A percentile compares a stretch with the other conserved stretches of the same genome.
Conservation (phyloP, 92 coral and sea anemone genomes). For the Porites rus region DNA sequence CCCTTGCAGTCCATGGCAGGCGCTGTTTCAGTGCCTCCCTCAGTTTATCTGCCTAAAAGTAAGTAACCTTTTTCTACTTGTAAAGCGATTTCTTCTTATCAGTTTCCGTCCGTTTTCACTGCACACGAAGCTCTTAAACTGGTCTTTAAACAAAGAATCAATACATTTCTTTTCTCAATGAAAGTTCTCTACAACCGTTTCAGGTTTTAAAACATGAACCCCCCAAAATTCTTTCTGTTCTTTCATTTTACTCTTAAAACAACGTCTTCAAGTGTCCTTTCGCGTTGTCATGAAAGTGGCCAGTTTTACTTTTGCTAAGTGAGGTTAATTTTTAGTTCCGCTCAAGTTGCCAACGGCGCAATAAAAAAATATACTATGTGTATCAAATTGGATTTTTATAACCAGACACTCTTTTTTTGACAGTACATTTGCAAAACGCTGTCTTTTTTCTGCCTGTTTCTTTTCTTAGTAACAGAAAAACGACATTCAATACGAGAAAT, state of each 20-base stretch:
- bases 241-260: too few species aligned
- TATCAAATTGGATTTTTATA: not conserved
- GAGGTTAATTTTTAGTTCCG: too few species aligned
- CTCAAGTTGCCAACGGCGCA: not conserved
- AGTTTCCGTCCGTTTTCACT: too few species aligned
- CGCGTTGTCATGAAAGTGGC: not conserved
- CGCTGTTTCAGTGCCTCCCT: slow-evolving; percentile 72
- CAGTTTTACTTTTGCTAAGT: not conserved
- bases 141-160: not conserved
- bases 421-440: not conserved
- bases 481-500: not conserved
- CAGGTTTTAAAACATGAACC: too few species aligned
- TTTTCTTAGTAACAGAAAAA: not conserved
- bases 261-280: not conserved
- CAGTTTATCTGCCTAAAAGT: slow-evolving; percentile 89
- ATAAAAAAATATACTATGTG: not conserved
- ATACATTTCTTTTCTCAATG: not conserved
- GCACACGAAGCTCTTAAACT: too few species aligned
- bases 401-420: not conserved
- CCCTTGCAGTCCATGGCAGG: slow-evolving; percentile 80
- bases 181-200: not conserved
- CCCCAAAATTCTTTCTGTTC: too few species aligned
- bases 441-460: not conserved
- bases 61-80: slow-evolving; percentile 25
- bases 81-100: not conserved